phyloP scores from a whole-genome alignment of 1,140 invertebrate species.

The Eupeodes corollae region DNA sequence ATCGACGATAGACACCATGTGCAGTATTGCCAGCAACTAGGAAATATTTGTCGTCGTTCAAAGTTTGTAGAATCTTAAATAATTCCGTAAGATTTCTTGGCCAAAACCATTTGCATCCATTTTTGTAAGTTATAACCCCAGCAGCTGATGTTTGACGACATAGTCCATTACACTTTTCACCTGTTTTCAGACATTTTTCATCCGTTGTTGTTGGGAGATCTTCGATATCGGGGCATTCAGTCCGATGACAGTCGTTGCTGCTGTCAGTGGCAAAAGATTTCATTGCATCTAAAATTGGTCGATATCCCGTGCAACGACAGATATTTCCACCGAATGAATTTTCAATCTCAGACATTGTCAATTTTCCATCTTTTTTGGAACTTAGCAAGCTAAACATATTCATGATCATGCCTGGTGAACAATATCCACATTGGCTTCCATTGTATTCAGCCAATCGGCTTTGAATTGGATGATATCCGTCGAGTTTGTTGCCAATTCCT shows the following conservation, averaged over 20 bases:
- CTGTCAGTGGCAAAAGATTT: constrained; percentile 56
- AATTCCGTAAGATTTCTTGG: constrained; percentile 41
- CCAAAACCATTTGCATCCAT: constrained; percentile 22
- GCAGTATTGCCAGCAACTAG: constrained; percentile 40
- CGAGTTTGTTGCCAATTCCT: constrained; percentile 52
- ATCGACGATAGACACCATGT: constrained; percentile 48
- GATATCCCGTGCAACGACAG: constrained; percentile 70
- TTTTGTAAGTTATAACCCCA: neutral
- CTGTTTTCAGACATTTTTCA: constrained; percentile 44
- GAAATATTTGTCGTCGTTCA: constrained; percentile 50
- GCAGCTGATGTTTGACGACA: neutral
- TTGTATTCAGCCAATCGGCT: constrained; percentile 50
- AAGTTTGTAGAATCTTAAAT: constrained; percentile 52
- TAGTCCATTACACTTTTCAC: neutral
- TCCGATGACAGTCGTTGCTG: constrained; percentile 64
- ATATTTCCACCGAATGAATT: constrained; percentile 64
- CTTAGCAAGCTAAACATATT: constrained; percentile 54
- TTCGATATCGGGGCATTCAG: constrained; percentile 49
- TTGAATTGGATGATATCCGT: constrained; percentile 56
- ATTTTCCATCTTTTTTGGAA: constrained; percentile 14
- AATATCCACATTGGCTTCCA: constrained; percentile 67
- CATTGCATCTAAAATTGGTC: constrained; percentile 67
- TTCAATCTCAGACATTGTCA: constrained; percentile 53
- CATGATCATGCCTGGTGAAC: constrained; percentile 71
- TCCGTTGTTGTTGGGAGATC: constrained; percentile 50